Evolutionary conservation across 2,888 invertebrate genomes (phyloP), one percentile per base, ranked within the genome.

Genomic region (Luffia ferchaultella): DNA sequence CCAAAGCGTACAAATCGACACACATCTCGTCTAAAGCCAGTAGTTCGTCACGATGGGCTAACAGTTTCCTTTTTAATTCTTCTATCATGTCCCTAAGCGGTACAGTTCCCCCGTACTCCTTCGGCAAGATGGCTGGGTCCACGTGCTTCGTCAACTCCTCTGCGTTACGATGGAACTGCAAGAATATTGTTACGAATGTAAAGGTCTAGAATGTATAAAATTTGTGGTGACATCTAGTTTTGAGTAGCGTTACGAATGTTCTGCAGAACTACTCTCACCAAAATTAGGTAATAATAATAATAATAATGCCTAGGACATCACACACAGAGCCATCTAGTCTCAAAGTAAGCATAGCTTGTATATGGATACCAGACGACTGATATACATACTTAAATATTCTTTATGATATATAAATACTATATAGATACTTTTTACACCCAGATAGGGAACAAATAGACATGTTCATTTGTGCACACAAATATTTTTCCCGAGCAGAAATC

Each of bases 21-120:
- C 85, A 85, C 92, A 93, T 91, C 17, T 91, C 89, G 61, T 93
- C 93, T 53, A 93, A 74, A 7, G 90, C 89, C 48, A 92, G 70
- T 46, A 93, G 76, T 15, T 87, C 85, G 19, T 89, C 86, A 58
- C 91, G 86, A 52, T 86, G 88, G 55, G 88, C 87, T 52, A 87
- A 70, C 45, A 93, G 71, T 50, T 86, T 87, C 41, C 80, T 73
- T 65, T 93, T 92, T 55, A 93, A 86, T 62, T 87, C 87, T 70
- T 90, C 89, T 54, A 95, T 90, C 93, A 96, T 94, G 49, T 93
- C 92, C 20, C 85, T 84, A 49, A 94, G 74, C 16, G 95, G 92
- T 17, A 93, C 87, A 17, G 89, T 89, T n/a, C 95, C 95, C 7
- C 95, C 95, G 64, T 95, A 95, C 73, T 96, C 95, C 69, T 91